phyloP scores from a whole-genome alignment of 2,113 vertebrate species.

The Sturnus vulgaris region DNA sequence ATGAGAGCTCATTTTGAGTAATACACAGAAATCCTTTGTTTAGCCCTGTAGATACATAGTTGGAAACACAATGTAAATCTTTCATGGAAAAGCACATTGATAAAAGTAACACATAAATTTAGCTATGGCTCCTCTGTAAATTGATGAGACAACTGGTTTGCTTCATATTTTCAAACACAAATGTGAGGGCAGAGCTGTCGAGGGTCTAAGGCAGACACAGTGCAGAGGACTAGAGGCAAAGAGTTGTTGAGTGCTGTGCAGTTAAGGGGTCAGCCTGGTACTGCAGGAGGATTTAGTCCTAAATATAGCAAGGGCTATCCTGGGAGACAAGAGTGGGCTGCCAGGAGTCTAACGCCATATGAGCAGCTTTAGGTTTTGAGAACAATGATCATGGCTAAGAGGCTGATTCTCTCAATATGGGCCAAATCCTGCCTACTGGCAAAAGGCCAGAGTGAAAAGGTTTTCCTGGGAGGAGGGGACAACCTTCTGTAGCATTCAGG shows the following conservation, averaged over 20 bases:
- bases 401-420: conserved; percentile 51
- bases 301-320: conserved; percentile 61
- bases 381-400: conserved; percentile 42
- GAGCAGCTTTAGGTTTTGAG: conserved; percentile 62
- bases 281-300: conserved; percentile 52
- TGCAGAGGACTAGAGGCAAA: not conserved
- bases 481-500: not conserved
- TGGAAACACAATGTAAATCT: conserved; percentile 53
- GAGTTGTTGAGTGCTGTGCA: not conserved
- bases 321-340: conserved; percentile 37
- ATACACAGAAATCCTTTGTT: conserved; percentile 58
- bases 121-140: conserved; percentile 14
- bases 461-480: conserved; percentile 6
- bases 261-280: conserved; percentile 31
- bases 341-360: not conserved
- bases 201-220: not conserved
- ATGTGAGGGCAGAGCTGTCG: not conserved
- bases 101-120: conserved; percentile 41
- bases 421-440: conserved; percentile 54
- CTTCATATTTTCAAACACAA: not conserved
- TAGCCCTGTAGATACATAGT: conserved; percentile 59
- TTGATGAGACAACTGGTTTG: conserved; percentile 33
- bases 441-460: conserved; percentile 37
- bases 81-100: not conserved
- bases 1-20: conserved; percentile 58